phyloP scores from a whole-genome alignment of 2,888 invertebrate genomes.

The Morpho helenor region DNA sequence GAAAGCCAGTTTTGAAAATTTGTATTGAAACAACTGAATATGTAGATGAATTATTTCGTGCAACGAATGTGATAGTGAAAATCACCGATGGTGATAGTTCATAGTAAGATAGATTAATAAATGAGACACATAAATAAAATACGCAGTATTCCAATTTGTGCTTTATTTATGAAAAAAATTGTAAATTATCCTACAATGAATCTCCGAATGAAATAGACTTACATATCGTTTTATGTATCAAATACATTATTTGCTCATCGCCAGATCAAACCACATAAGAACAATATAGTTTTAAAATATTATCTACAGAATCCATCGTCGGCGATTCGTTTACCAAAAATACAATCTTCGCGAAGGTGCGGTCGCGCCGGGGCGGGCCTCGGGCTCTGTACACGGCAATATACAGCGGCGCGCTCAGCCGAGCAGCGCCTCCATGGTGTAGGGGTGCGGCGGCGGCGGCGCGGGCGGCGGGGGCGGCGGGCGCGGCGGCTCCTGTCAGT shows the following conservation, averaged over 20 bases:
- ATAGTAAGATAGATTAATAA: not conserved
- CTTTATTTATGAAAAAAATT: slow-evolving; percentile 84
- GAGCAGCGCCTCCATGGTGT: slow-evolving; percentile 83
- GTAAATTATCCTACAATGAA: slow-evolving; percentile 83
- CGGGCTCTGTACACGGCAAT: slow-evolving; percentile 59
- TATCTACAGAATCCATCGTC: slow-evolving; percentile 78
- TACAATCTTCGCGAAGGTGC: slow-evolving; percentile 61
- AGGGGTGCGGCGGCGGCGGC: slow-evolving; percentile 67
- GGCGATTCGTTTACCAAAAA: slow-evolving; percentile 77
- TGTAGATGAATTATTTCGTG: too few species aligned
- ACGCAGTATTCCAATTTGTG: slow-evolving; percentile 76
- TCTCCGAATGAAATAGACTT: slow-evolving; percentile 81
- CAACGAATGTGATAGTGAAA: too few species aligned
- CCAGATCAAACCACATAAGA: slow-evolving; percentile 78
- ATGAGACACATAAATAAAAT: slow-evolving; percentile 47
- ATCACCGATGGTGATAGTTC: too few species aligned
- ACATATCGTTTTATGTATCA: slow-evolving; percentile 79
- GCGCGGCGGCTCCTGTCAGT: slow-evolving; percentile 81
- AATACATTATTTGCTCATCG: slow-evolving; percentile 77
- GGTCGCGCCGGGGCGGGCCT: slow-evolving; percentile 22
- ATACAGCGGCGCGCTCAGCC: slow-evolving; percentile 60
- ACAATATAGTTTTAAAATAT: slow-evolving; percentile 77
- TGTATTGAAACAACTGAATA: too few species aligned
- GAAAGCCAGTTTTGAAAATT: too few species aligned
- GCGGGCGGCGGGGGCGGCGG: slow-evolving; percentile 41